These are phyloP conservation scores for Allacma fusca DNA, from an alignment of 2,888 invertebrate species.

Conservation along the genomic window DNA sequence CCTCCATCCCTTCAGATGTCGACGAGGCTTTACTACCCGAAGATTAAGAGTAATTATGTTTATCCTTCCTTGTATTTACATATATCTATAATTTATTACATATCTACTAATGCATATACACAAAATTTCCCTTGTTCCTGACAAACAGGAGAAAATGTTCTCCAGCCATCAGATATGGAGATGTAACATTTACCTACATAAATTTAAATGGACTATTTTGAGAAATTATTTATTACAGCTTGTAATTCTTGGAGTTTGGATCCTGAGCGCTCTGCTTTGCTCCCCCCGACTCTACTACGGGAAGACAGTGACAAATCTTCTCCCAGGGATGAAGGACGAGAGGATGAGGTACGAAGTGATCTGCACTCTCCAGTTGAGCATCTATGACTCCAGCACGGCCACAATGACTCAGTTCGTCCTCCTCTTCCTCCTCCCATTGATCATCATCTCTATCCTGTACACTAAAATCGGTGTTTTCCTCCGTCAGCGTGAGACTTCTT, in stretches of 20 bases:
- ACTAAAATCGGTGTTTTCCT: slow-evolving; percentile 83
- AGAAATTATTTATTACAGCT: slow-evolving; percentile 71
- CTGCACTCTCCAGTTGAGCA: slow-evolving; percentile 77
- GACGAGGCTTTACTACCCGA: slow-evolving; percentile 80
- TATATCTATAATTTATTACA: too few relatives aligned
- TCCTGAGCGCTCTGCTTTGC: slow-evolving; percentile 81
- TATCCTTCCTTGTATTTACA: too few relatives aligned
- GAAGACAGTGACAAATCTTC: slow-evolving; percentile 72
- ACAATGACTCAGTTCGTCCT: slow-evolving; percentile 84
- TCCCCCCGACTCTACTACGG: slow-evolving; percentile 85
- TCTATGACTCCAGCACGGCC: slow-evolving; percentile 79
- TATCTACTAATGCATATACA: too few relatives aligned
- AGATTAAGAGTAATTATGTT: slow-evolving; percentile 72
- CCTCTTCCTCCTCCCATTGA: slow-evolving; percentile 81
- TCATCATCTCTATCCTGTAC: slow-evolving; percentile 80
- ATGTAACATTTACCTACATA: too few relatives aligned
- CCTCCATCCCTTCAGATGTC: slow-evolving; percentile 83
- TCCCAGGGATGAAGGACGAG: slow-evolving; percentile 68
- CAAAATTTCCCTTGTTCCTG: too few relatives aligned
- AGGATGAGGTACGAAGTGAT: slow-evolving; percentile 70
- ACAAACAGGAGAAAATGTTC: too few relatives aligned
- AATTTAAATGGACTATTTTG: too few relatives aligned
- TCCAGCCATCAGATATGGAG: too few relatives aligned
- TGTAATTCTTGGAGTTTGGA: slow-evolving; percentile 82
- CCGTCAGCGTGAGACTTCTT: slow-evolving; percentile 65